Evolutionary conservation across 2,888 invertebrate genomes (phyloP).

Genomic region (Philereme transversata): DNA sequence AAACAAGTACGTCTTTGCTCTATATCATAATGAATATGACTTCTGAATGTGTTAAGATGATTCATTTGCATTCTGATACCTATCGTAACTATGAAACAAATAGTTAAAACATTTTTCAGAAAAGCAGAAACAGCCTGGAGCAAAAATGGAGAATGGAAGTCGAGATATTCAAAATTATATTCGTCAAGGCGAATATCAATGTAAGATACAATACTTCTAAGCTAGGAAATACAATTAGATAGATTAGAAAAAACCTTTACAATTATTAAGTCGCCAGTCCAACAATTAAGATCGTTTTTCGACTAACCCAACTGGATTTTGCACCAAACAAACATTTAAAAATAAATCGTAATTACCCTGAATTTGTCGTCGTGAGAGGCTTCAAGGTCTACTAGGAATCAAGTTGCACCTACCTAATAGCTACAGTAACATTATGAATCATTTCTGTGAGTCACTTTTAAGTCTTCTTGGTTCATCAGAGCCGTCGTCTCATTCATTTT

Average conservation of each 20-base stretch:
- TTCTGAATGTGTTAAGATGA: not conserved
- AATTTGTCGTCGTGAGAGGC: slow-evolving; percentile 47
- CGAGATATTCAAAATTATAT: slow-evolving; percentile 69
- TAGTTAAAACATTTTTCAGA: slow-evolving; percentile 41
- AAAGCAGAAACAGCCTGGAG: slow-evolving; percentile 56
- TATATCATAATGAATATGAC: slow-evolving; percentile 2
- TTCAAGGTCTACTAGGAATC: slow-evolving; percentile 58
- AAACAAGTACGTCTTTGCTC: not conserved
- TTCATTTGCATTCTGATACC: not conserved
- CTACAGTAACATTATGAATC: slow-evolving; percentile 25
- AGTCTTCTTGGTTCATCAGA: slow-evolving; percentile 22
- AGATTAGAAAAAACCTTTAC: not conserved
- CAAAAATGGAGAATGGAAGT: slow-evolving; percentile 65
- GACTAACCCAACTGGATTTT: slow-evolving; percentile 6
- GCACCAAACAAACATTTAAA: slow-evolving; percentile 19
- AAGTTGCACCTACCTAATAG: slow-evolving; percentile 43
- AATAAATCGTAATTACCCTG: slow-evolving; percentile 31
- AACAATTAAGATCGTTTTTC: not conserved
- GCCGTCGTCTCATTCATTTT: slow-evolving; percentile 2
- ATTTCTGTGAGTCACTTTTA: slow-evolving; percentile 26
- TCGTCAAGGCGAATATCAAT: slow-evolving; percentile 47
- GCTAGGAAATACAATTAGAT: not conserved
- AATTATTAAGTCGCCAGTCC: not conserved
- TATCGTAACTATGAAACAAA: not conserved
- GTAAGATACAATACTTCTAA: not conserved